Evolutionary conservation across 2,888 invertebrate species (phyloP), one percentile per base, ranked within the genome.

Genomic region (Teleiodes luculella): DNA sequence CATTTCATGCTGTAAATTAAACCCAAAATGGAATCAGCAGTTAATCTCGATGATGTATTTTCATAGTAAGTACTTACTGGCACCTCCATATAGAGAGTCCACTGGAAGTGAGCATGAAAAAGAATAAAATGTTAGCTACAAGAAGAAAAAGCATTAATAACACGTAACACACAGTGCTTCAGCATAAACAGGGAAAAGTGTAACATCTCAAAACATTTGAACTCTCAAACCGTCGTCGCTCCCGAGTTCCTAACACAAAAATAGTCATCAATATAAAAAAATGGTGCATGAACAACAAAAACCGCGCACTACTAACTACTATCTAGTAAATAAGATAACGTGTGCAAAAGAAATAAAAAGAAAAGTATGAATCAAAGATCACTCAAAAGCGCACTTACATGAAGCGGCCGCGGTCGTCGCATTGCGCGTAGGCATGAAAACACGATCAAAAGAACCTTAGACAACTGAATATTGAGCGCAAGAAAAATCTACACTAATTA

Each of bases 61-160:
- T 7, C 39, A 39, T 45, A 53, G 54, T 62, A 52, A 66, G n/a
- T 83, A 92, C 92, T 92, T 91, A 92, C 92, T 93, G 83, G 92
- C 92, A 83, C 92, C 92, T 91, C 93, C 94, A 92, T 92, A 93
- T 76, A 93, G 88, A 71, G 93, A 93, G 91, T 94, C 94, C 92
- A 93, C 94, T 94, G 91, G 68, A 83, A 80, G 79, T 64, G 64
- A 66, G 79, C 78, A 80, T 69, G 74, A 65, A 76, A 78, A 78
- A 72, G 86, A 86, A 75, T 50, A 68, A 50, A 70, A 66, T 58
- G 80, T 90, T 91, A 91, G 86, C 88, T 71, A 61, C 64, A 54
- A 57, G 53, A 59, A 47, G 59, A 56, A 14, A 5, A 56, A 60
- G 55, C 28, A 55, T 33, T 63, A 57, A 62, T 56, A 63, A 75